A percentile compares a stretch with the other conserved stretches of the same genome.
These are phyloP conservation scores for Anguilla rostrata DNA, from an alignment of 2,113 vertebrate genomes.

Conservation along the genomic window DNA sequence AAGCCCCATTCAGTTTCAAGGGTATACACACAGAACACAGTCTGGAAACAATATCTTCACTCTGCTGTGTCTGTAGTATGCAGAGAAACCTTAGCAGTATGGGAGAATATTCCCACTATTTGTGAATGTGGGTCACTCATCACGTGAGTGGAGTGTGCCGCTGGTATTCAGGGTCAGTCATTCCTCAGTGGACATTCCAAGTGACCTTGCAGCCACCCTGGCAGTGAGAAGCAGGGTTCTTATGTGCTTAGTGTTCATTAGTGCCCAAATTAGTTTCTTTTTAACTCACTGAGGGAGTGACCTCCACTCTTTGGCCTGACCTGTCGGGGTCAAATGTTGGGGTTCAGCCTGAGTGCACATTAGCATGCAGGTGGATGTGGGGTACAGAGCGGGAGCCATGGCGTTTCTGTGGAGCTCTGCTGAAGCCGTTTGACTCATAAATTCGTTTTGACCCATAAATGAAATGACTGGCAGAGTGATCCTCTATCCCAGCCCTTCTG, in stretches of 20 bases:
- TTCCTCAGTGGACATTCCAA: neutral
- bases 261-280: constrained; percentile 62
- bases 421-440: neutral
- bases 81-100: neutral
- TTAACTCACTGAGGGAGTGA: constrained; percentile 59
- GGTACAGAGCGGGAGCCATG: neutral
- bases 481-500: neutral
- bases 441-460: neutral
- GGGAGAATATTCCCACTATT: neutral
- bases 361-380: constrained; percentile 54
- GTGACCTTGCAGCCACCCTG: constrained; percentile 7
- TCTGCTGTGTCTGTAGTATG: neutral
- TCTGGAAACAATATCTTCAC: neutral
- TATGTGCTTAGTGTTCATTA: constrained; percentile 42
- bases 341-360: constrained; percentile 66
- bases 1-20: neutral
- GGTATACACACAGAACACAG: neutral
- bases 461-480: neutral
- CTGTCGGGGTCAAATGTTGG: constrained; percentile 52
- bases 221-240: constrained; percentile 1
- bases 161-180: neutral
- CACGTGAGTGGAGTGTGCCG: neutral
- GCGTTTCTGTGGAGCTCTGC: neutral
- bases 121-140: too few relatives aligned
- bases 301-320: constrained; percentile 43